These are phyloP conservation scores for Pteromalus puparum DNA, from an alignment of 1,140 invertebrate species.

Conservation along the genomic window DNA sequence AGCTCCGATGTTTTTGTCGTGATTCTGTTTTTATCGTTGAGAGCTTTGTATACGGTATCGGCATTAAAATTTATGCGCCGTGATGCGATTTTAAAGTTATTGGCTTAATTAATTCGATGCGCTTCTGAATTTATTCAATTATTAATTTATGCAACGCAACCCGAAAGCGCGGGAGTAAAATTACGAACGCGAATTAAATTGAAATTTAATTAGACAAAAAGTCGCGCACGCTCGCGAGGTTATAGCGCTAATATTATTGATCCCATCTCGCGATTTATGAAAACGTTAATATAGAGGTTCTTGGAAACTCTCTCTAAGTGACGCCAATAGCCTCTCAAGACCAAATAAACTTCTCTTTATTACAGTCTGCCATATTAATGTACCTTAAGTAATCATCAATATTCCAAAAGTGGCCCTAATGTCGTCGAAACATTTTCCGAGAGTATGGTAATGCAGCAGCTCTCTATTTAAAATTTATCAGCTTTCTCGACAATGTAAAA, in stretches of 20 bases:
- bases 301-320: not conserved
- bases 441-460: not conserved
- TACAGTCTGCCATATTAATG: not conserved
- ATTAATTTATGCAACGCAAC: not conserved
- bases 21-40: too few species aligned
- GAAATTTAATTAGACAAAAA: too few species aligned
- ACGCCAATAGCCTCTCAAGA: not conserved
- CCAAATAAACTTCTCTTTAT: too few species aligned
- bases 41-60: too few species aligned
- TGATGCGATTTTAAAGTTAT: too few species aligned
- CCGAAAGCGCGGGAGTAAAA: too few species aligned
- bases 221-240: too few species aligned
- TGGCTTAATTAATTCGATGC: not conserved
- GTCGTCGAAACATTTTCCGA: not conserved
- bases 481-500: too few species aligned
- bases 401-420: not conserved
- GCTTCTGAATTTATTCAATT: not conserved
- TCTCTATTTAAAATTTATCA: not conserved
- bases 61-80: too few species aligned
- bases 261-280: not conserved
- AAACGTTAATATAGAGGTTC: not conserved
- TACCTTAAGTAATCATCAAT: not conserved
- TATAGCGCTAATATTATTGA: too few species aligned
- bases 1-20: too few species aligned
- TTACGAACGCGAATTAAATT: too few species aligned